Percentiles rank a stretch among this genome's conserved stretches.
These are phyloP conservation scores for Oscheius sp. DNA, from an alignment of 2,888 invertebrate genomes.

Conservation along the genomic window DNA sequence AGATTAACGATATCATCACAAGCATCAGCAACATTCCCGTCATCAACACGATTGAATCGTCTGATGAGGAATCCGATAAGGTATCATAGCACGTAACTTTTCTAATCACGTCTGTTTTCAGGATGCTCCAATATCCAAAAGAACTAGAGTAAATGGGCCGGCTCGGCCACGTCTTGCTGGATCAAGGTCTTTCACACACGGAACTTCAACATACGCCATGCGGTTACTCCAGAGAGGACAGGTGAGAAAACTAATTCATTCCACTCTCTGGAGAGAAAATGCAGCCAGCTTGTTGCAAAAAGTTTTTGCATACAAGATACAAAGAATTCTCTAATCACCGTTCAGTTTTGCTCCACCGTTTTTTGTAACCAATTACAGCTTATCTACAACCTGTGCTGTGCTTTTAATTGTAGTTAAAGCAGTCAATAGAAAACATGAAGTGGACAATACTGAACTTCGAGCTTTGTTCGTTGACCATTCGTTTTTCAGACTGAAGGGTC, in stretches of 20 bases:
- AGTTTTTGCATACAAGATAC: too few relatives aligned
- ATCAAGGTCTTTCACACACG: conserved; percentile 19
- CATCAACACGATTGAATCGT: conserved; percentile 1
- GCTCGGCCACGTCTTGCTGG: conserved; percentile 1
- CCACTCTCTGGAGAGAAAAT: neutral
- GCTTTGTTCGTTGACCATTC: neutral
- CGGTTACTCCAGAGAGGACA: too few relatives aligned
- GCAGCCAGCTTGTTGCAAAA: too few relatives aligned
- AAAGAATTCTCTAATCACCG: too few relatives aligned
- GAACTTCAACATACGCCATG: conserved; percentile 2
- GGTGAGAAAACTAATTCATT: neutral
- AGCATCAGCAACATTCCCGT: conserved; percentile 10
- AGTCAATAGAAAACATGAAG: too few relatives aligned
- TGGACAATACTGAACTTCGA: neutral
- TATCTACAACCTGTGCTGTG: too few relatives aligned
- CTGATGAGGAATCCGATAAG: conserved; percentile 8
- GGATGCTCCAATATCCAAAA: neutral
- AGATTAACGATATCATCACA: conserved; percentile 22
- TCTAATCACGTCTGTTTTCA: neutral
- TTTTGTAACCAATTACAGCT: too few relatives aligned
- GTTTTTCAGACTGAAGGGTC: neutral
- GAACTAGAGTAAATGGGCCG: neutral
- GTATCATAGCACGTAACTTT: neutral
- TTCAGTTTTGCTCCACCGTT: too few relatives aligned
- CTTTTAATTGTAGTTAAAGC: too few relatives aligned